These are phyloP conservation scores for Harpagifer antarcticus DNA, from an alignment of 2,797 vertebrate genomes.

Conservation along the genomic window DNA sequence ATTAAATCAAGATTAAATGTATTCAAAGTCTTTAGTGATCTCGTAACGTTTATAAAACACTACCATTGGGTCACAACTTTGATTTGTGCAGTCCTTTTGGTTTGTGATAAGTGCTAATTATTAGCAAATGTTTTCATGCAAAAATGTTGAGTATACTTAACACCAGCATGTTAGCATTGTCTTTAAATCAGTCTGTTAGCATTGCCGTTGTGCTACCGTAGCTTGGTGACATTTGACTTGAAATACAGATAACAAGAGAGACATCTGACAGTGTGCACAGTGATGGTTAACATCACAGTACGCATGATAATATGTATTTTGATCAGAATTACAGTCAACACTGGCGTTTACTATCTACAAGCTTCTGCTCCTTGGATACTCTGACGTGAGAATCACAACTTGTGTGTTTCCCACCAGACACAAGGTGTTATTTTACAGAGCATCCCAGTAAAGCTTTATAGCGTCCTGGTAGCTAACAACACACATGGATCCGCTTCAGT, in stretches of 20 bases:
- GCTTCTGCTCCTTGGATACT: background rate
- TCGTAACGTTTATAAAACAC: background rate
- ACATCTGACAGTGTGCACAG: background rate
- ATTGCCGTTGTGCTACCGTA: background rate
- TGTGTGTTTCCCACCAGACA: conserved; percentile 41
- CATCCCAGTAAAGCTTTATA: conserved; percentile 61
- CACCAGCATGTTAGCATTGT: background rate
- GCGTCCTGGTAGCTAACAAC: conserved; percentile 50
- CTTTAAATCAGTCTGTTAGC: background rate
- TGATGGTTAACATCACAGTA: background rate
- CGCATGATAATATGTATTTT: background rate
- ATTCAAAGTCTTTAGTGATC: background rate
- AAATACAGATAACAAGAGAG: background rate
- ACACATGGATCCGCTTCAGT: conserved; percentile 56
- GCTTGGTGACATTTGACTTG: background rate
- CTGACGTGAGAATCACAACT: conserved; percentile 22
- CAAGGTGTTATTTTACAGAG: conserved; percentile 58
- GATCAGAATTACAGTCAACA: background rate
- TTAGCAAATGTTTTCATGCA: background rate
- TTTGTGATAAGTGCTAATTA: no score
- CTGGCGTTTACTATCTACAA: background rate
- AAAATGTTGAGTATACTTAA: background rate
- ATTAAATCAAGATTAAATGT: background rate
- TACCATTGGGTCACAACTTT: background rate
- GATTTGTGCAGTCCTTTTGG: no score